Evolutionary conservation across 2,888 invertebrate genomes (phyloP).

Genomic region (Leptopilina myrica): DNA sequence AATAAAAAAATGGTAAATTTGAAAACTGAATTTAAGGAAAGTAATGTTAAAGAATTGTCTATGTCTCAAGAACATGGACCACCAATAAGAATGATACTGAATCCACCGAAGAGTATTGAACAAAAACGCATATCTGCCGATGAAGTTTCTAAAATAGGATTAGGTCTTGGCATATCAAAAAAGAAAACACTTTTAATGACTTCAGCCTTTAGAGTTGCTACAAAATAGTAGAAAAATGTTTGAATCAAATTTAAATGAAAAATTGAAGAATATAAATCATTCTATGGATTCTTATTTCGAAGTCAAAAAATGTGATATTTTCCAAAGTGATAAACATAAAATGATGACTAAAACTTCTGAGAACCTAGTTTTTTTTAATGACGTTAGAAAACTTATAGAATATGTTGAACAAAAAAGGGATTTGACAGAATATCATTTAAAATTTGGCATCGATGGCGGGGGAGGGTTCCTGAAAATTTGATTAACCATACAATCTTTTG

Average conservation of each 20-base stretch:
- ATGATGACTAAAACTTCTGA: not conserved
- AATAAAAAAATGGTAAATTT: not conserved
- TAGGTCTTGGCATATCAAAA: not conserved
- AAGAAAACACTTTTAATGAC: not conserved
- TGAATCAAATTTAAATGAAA: slow-evolving; percentile 3
- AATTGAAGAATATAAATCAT: slow-evolving; percentile 3
- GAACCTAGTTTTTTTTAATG: not conserved
- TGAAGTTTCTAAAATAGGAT: not conserved
- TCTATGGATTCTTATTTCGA: slow-evolving; percentile 2
- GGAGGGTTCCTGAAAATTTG: not conserved
- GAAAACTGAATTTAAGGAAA: slow-evolving; percentile 4
- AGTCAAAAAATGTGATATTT: not conserved
- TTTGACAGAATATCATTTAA: not conserved
- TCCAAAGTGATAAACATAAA: not conserved
- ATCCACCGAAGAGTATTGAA: not conserved
- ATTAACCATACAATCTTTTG: not conserved
- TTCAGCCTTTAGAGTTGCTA: slow-evolving; percentile 22
- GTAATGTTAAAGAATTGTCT: not conserved
- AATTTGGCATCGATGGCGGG: not conserved
- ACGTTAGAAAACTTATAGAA: not conserved
- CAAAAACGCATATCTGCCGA: not conserved
- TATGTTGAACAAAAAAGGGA: not conserved
- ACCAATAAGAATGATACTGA: not conserved
- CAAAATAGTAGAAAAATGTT: slow-evolving; percentile 20
- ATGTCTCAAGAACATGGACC: slow-evolving; percentile 6